Evolutionary conservation across 2,888 invertebrate genomes (phyloP).

Genomic region (Conops quadrifasciatus): DNA sequence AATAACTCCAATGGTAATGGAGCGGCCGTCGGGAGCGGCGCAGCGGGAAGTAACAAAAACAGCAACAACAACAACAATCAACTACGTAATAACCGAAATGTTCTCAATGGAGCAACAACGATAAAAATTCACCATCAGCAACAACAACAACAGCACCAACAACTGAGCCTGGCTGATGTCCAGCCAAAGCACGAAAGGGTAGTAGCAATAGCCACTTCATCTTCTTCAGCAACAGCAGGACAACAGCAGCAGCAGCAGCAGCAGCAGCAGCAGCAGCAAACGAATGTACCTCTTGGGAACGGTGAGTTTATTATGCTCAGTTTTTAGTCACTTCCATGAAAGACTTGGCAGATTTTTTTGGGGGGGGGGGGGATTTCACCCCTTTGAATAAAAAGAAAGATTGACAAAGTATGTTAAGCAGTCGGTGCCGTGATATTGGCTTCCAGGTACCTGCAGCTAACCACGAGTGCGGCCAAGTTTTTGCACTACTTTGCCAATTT

Average conservation of each 20-base stretch:
- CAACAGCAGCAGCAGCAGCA: slow-evolving; percentile 46
- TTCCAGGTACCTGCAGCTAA: not conserved
- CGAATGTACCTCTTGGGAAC: slow-evolving; percentile 65
- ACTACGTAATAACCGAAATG: slow-evolving; percentile 46
- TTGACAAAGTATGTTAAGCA: slow-evolving; percentile 31
- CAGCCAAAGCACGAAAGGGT: slow-evolving; percentile 54
- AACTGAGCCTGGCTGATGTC: slow-evolving; percentile 53
- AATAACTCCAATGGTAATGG: slow-evolving; percentile 43
- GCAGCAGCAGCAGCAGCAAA: slow-evolving; percentile 51
- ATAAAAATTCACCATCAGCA: slow-evolving; percentile 30
- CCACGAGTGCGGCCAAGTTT: slow-evolving; percentile 6
- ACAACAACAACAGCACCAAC: slow-evolving; percentile 42
- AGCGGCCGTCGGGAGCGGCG: not conserved
- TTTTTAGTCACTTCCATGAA: slow-evolving; percentile 12
- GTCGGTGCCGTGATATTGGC: not conserved
- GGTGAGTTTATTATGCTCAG: slow-evolving; percentile 58
- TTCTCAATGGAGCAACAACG: slow-evolving; percentile 43
- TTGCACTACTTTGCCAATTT: slow-evolving; percentile 18
- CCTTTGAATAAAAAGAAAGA: slow-evolving; percentile 9
- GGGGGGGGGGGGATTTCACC: not conserved
- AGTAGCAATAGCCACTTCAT: slow-evolving; percentile 17
- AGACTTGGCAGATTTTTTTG: slow-evolving; percentile 3
- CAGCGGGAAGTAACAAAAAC: slow-evolving; percentile 40
- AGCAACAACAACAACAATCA: slow-evolving; percentile 49
- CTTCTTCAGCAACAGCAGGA: slow-evolving; percentile 34